These are phyloP conservation scores for Phenganax stokvisi DNA, from an alignment of 92 coral and sea anemone genomes.

Conservation along the genomic window DNA sequence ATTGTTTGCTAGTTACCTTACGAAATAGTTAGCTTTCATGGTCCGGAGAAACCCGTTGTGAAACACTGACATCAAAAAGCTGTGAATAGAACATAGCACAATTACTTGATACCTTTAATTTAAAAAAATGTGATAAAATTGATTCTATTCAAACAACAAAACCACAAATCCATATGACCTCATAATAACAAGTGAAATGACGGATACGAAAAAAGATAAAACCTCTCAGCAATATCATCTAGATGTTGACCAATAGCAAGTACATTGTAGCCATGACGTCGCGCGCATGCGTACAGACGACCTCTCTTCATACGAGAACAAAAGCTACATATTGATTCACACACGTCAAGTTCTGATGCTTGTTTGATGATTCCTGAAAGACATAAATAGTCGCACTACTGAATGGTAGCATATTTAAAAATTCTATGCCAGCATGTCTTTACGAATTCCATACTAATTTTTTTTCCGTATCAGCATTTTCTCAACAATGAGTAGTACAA, in stretches of 20 bases:
- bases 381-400: background rate
- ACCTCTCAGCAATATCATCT: constrained; percentile 98
- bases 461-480: too few relatives aligned
- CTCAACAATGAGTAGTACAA: too few relatives aligned
- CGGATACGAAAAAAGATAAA: background rate
- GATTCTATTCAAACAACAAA: background rate
- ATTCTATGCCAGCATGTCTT: too few relatives aligned
- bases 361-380: constrained; percentile 79
- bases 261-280: constrained; percentile 92
- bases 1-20: constrained; percentile 53
- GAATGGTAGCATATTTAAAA: too few relatives aligned
- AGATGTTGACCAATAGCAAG: constrained; percentile 97
- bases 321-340: constrained; percentile 96
- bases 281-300: constrained; percentile 96
- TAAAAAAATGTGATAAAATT: too few relatives aligned
- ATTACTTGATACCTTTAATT: too few relatives aligned
- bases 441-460: too few relatives aligned
- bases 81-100: constrained; percentile 29
- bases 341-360: constrained; percentile 77
- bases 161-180: too few relatives aligned
- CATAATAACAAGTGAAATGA: background rate
- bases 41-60: constrained; percentile 94
- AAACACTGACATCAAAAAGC: constrained; percentile 95
- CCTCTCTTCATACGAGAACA: constrained; percentile 99
- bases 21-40: constrained; percentile 96